Evolutionary conservation across 64 coral and sea anemone species (phyloP).

Genomic region (Exaiptasia diaphana): DNA sequence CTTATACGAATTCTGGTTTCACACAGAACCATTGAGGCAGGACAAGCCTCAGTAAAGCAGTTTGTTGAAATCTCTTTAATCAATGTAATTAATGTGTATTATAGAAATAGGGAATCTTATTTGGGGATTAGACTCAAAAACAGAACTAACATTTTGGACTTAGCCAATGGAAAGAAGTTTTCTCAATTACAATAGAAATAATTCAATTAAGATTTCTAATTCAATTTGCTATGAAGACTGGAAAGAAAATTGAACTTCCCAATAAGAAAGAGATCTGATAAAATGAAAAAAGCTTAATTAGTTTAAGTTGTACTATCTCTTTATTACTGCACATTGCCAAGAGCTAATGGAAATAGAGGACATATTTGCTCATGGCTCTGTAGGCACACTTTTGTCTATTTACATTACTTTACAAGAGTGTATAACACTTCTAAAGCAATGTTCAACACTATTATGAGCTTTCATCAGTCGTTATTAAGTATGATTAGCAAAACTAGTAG

Average conservation of each 20-base stretch:
- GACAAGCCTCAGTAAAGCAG: background rate
- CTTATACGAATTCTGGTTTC: background rate
- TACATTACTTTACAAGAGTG: background rate
- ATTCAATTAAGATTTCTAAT: conserved; percentile 92
- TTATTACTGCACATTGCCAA: conserved; percentile 20
- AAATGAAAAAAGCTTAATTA: conserved; percentile 75
- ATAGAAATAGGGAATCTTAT: conserved; percentile 55
- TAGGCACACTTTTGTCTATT: background rate
- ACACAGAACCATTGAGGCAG: background rate
- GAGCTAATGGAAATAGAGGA: conserved; percentile 2
- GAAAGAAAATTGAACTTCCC: conserved; percentile 85
- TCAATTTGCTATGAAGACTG: conserved; percentile 70
- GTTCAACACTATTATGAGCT: conserved; percentile 7
- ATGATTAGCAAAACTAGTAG: conserved; percentile 78
- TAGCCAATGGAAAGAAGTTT: conserved; percentile 66
- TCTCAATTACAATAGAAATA: conserved; percentile 63
- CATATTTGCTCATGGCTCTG: background rate
- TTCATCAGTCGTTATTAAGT: conserved; percentile 92
- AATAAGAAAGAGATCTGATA: conserved; percentile 66
- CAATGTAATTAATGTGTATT: conserved; percentile 72
- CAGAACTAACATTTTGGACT: conserved; percentile 69
- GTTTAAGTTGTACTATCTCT: conserved; percentile 8
- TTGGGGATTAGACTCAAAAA: conserved; percentile 59
- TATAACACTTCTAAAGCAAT: too few relatives aligned
- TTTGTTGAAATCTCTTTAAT: conserved; percentile 15